These are phyloP conservation scores for Anoncus sp. DNA, from an alignment of 2,888 invertebrate species.

Conservation along the genomic window DNA sequence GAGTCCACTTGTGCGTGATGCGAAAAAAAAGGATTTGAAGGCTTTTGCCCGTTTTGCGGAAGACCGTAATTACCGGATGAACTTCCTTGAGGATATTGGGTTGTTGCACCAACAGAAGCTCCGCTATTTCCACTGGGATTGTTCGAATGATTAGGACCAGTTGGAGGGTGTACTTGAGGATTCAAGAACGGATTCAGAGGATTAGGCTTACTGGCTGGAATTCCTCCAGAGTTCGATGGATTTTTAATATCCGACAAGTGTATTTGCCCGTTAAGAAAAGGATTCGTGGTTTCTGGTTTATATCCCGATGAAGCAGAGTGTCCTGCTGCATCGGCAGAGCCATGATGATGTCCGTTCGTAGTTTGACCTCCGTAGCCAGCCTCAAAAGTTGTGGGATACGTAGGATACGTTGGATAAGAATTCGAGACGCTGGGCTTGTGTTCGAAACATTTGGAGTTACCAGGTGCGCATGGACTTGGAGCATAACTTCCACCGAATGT, in stretches of 20 bases:
- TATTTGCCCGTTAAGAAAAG: slow-evolving; percentile 52
- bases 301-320: slow-evolving; percentile 4
- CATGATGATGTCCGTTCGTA: background rate
- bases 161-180: slow-evolving; percentile 25
- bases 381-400: background rate
- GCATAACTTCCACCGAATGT: slow-evolving; percentile 7
- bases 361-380: slow-evolving; percentile 10
- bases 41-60: slow-evolving; percentile 7
- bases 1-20: background rate
- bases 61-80: background rate
- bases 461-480: slow-evolving; percentile 17
- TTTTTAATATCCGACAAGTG: slow-evolving; percentile 20
- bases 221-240: slow-evolving; percentile 1
- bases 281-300: slow-evolving; percentile 36
- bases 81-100: slow-evolving; percentile 17
- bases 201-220: slow-evolving; percentile 12
- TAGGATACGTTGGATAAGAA: slow-evolving; percentile 1
- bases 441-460: slow-evolving; percentile 8
- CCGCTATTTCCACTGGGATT: slow-evolving; percentile 10
- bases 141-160: slow-evolving; percentile 2
- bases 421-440: slow-evolving; percentile 33
- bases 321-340: background rate
- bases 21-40: slow-evolving; percentile 18
- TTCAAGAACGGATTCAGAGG: slow-evolving; percentile 53
- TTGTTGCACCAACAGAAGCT: background rate